These are phyloP conservation scores for Ctenopoma kingsleyae DNA, from an alignment of 2,797 vertebrate species.

Conservation along the genomic window DNA sequence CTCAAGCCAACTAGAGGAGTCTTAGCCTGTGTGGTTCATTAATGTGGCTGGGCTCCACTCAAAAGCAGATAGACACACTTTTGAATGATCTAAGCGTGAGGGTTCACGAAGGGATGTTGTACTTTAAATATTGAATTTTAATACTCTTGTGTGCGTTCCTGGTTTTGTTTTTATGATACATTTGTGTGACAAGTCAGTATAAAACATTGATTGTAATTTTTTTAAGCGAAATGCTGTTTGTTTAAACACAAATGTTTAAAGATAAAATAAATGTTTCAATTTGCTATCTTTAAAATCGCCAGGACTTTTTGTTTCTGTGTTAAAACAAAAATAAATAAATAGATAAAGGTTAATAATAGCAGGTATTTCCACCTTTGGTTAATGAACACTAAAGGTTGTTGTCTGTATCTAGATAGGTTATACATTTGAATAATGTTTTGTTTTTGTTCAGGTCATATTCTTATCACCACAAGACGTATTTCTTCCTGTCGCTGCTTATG, in stretches of 20 bases:
- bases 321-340: neutral
- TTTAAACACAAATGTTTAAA: conserved; percentile 73
- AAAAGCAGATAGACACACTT: conserved; percentile 84
- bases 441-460: no score
- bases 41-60: conserved; percentile 82
- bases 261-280: conserved; percentile 81
- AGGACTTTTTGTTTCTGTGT: conserved; percentile 17
- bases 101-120: conserved; percentile 62
- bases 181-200: conserved; percentile 77
- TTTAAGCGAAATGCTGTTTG: conserved; percentile 75
- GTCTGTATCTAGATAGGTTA: no score
- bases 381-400: conserved; percentile 1
- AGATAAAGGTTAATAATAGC: neutral
- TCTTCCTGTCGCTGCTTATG: no score
- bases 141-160: conserved; percentile 77
- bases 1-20: conserved; percentile 88
- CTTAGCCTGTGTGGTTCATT: conserved; percentile 81
- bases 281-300: conserved; percentile 70
- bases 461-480: no score
- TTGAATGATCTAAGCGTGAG: conserved; percentile 84
- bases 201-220: conserved; percentile 79
- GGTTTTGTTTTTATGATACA: conserved; percentile 88
- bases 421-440: neutral
- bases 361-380: neutral
- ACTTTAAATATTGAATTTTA: conserved; percentile 80